Percentiles rank a stretch among this genome's conserved stretches.
Conservation (phyloP, 2,888 invertebrate genomes). For the Fabriciana adippe region DNA sequence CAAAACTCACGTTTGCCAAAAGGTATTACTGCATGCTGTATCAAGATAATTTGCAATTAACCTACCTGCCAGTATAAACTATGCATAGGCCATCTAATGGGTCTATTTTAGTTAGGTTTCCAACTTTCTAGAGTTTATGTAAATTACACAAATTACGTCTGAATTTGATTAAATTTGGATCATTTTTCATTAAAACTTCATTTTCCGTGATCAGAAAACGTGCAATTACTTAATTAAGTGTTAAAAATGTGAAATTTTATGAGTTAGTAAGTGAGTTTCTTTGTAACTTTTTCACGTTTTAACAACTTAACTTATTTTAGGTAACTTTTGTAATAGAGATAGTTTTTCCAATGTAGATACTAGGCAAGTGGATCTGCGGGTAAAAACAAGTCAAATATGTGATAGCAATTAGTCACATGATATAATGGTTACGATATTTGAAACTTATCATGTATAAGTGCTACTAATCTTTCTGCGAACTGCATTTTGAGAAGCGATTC, state of each 20-base stretch:
- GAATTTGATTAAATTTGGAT: neutral
- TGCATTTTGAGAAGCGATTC: neutral
- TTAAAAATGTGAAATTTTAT: too few relatives aligned
- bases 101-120: neutral
- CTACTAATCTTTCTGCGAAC: neutral
- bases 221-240: too few relatives aligned
- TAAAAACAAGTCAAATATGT: neutral
- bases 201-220: neutral
- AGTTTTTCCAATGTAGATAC: too few relatives aligned
- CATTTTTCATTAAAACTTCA: neutral
- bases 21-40: slow-evolving; percentile 54
- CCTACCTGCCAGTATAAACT: slow-evolving; percentile 54
- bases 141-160: neutral
- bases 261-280: too few relatives aligned
- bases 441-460: too few relatives aligned
- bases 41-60: slow-evolving; percentile 66
- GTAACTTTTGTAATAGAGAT: too few relatives aligned
- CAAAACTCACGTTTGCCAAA: slow-evolving; percentile 52
- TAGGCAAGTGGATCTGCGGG: too few relatives aligned
- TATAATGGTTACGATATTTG: too few relatives aligned
- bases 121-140: neutral
- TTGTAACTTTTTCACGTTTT: too few relatives aligned
- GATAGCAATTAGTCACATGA: neutral
- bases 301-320: too few relatives aligned
- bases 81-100: slow-evolving; percentile 48